Percentiles rank a stretch among this genome's conserved stretches.
Evolutionary conservation across 2,113 vertebrate species (phyloP).

Genomic region (Microtus montanus): DNA sequence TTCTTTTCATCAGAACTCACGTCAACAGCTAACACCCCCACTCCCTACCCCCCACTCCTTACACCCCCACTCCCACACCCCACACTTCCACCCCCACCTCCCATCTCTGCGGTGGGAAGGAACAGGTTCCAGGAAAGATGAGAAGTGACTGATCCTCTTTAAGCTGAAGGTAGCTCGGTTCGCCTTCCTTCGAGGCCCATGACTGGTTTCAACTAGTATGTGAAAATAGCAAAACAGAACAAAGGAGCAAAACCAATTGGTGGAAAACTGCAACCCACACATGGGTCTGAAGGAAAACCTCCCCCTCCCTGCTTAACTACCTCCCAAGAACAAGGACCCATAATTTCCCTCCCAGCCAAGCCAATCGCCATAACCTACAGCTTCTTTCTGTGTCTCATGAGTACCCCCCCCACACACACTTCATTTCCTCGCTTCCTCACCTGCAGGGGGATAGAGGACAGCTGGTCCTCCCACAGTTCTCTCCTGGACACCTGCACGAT

Average conservation of each 20-base stretch:
- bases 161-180: not conserved
- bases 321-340: conserved; percentile 42
- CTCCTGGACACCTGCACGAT: not conserved
- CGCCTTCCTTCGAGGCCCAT: not conserved
- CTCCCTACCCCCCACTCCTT: not conserved
- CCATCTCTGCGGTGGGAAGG: not conserved
- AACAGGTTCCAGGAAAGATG: conserved; percentile 22
- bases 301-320: conserved; percentile 19
- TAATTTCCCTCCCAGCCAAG: conserved; percentile 16
- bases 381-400: conserved; percentile 20
- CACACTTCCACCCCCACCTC: too few species aligned
- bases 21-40: not conserved
- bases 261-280: not conserved
- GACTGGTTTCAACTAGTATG: not conserved
- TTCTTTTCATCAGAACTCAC: not conserved
- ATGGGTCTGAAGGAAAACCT: not conserved
- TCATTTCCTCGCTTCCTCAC: conserved; percentile 41
- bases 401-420: not conserved
- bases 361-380: not conserved
- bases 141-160: not conserved
- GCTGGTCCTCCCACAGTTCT: conserved; percentile 36
- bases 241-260: not conserved
- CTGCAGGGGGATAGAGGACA: conserved; percentile 37
- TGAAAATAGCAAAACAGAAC: not conserved
- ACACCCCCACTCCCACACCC: too few species aligned